Evolutionary conservation across 1,140 invertebrate genomes (phyloP).

Genomic region (Aradophagus sp.): DNA sequence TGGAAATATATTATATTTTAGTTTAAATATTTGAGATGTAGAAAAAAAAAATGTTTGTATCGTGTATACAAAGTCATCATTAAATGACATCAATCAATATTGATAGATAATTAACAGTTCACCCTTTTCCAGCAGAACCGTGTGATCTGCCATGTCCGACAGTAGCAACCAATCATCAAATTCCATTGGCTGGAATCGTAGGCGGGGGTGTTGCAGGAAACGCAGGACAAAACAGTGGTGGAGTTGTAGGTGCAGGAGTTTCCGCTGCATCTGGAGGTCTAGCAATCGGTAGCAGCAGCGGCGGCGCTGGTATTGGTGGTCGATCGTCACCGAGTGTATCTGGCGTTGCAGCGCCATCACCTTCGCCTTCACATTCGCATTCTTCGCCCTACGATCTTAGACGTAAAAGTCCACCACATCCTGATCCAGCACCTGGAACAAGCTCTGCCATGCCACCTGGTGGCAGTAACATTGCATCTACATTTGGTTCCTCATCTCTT

Average conservation of each 20-base stretch:
- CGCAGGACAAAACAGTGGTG: conserved; percentile 60
- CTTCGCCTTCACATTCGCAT: conserved; percentile 76
- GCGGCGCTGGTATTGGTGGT: conserved; percentile 64
- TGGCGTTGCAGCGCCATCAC: conserved; percentile 71
- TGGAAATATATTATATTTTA: too few relatives aligned
- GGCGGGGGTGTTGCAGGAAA: conserved; percentile 65
- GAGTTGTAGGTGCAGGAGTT: conserved; percentile 63
- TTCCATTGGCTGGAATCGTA: conserved; percentile 75
- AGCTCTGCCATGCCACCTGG: conserved; percentile 73
- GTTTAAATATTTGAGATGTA: neutral
- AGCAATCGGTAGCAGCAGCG: conserved; percentile 64
- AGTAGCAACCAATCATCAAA: conserved; percentile 75
- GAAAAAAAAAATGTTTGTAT: neutral
- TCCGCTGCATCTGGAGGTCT: conserved; percentile 62
- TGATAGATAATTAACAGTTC: conserved; percentile 1
- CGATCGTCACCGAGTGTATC: conserved; percentile 73
- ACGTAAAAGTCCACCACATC: conserved; percentile 84
- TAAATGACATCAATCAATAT: conserved; percentile 6
- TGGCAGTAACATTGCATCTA: conserved; percentile 71
- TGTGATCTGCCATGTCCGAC: conserved; percentile 83
- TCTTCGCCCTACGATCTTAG: conserved; percentile 90
- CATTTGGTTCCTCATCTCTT: conserved; percentile 79
- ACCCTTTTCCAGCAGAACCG: conserved; percentile 79
- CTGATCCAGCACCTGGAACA: conserved; percentile 71
- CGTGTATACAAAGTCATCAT: conserved; percentile 1